Percentiles rank a stretch among this genome's conserved stretches.
phyloP scores from a whole-genome alignment of 2,888 invertebrate species.

The Hermodice carunculata region DNA sequence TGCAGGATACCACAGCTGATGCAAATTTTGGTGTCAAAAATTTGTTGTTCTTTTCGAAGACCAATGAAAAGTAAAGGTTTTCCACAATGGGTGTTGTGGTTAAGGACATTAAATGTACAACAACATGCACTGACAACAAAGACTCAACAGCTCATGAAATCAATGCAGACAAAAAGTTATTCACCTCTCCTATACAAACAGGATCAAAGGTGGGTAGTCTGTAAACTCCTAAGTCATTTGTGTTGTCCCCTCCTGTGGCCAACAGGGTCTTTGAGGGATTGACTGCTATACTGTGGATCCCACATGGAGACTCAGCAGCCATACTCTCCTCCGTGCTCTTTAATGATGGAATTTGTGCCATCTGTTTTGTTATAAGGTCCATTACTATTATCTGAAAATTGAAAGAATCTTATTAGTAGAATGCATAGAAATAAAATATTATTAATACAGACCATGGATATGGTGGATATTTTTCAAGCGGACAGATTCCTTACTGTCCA shows the following conservation, averaged over 20 bases:
- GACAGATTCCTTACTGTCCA: no score
- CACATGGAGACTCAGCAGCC: conserved; percentile 75
- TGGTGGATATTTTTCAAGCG: no score
- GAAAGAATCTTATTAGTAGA: neutral
- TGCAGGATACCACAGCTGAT: no score
- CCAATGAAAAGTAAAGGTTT: no score
- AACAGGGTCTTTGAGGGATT: conserved; percentile 90
- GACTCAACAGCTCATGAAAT: conserved; percentile 1
- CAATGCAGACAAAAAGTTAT: conserved; percentile 12
- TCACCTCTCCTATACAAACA: conserved; percentile 88
- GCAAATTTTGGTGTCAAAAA: no score
- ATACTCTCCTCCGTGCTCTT: conserved; percentile 69
- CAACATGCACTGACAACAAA: neutral
- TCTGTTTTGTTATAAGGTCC: conserved; percentile 87
- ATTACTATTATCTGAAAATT: conserved; percentile 85
- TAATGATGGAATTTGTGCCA: conserved; percentile 89
- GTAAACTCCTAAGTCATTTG: conserved; percentile 92
- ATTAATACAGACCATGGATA: neutral
- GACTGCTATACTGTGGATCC: conserved; percentile 93
- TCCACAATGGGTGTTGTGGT: neutral
- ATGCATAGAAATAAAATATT: neutral
- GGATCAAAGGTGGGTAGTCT: conserved; percentile 95
- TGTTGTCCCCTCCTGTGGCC: conserved; percentile 92
- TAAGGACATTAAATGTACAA: neutral
- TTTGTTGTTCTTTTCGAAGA: no score